These are phyloP conservation scores for Drosophila dives DNA, from an alignment of 2,888 invertebrate genomes.

Conservation along the genomic window DNA sequence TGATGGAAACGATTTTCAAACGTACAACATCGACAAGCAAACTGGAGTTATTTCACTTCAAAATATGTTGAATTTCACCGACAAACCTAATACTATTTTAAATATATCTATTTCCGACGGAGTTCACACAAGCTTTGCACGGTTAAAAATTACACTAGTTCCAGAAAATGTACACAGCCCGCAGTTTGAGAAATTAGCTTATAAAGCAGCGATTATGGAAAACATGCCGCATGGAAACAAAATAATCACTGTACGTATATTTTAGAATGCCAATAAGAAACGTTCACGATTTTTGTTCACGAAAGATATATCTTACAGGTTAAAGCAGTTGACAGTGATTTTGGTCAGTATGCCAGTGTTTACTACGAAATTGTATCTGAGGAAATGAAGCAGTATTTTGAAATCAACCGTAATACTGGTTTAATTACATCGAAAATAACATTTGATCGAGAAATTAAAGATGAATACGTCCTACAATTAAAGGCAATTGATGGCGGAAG, in stretches of 20 bases:
- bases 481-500: constrained; percentile 94
- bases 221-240: constrained; percentile 91
- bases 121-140: constrained; percentile 95
- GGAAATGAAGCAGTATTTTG: constrained; percentile 89
- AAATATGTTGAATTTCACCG: constrained; percentile 90
- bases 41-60: constrained; percentile 89
- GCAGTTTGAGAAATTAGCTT: constrained; percentile 90
- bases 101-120: constrained; percentile 98
- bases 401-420: constrained; percentile 90
- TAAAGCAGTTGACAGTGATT: constrained; percentile 92
- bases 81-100: constrained; percentile 88
- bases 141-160: constrained; percentile 91
- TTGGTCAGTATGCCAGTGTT: constrained; percentile 90
- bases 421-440: constrained; percentile 89
- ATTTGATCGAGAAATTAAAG: constrained; percentile 91
- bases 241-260: constrained; percentile 88
- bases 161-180: constrained; percentile 93
- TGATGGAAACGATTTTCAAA: constrained; percentile 91
- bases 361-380: constrained; percentile 92
- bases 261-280: not conserved
- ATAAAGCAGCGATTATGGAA: constrained; percentile 93
- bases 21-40: constrained; percentile 88
- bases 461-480: constrained; percentile 90
- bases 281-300: not conserved
- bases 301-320: constrained; percentile 85